Base-by-base conservation (phyloP, 2,888 invertebrate genomes). In the Drosophila suboccidentalis region DNA sequence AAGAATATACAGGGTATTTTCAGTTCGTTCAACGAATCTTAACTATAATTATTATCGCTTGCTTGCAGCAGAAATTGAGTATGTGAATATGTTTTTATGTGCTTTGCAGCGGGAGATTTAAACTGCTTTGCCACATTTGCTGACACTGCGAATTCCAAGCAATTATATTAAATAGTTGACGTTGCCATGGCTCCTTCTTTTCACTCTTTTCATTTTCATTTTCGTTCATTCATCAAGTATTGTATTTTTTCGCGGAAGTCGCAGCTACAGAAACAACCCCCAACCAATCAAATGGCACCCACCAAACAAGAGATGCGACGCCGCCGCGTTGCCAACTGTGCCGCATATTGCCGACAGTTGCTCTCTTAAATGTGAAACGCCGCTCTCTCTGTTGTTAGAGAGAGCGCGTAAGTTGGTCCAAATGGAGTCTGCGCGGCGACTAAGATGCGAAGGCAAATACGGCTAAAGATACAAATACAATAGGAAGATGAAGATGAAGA, bases 341-440 rank as follows among this genome's bases (percentile, higher is more conserved):
- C 8, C 17, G 13, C 41, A 19, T 9, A 29, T 38, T 13, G 50
- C 38, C 50, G 54, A 50, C 65, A 51, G 10, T 11, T 3, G 51
- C 53, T 15, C 67, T 61, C 68, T 70, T 70, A 70, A 68, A 22
- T 22, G 29, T 8, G 9, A 9, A 13, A 0, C 9, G 22, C 4
- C 2, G 29, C 41, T 50, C 54, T 71, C 41, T 43, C 29, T 39
- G 38, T 29, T 19, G 39, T 9, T n/a, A 36, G 22, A 22, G 34
- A 49, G 55, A 26, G 13, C n/a, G 13, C 32, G n/a, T n/a, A 26
- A 26, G 5, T 41, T 2, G 22, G 11, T 11, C 2, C 49, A 54
- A 58, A 58, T 51, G 73, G 76, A 78, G 75, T 78, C 78, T 71
- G 79, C 79, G 79, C 75, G 39, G 41, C 79, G 65, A 78, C 69